A percentile compares a stretch with the other conserved stretches of the same genome.
Evolutionary conservation across 2,797 vertebrate species (phyloP).

Genomic region (Eurystomus glaucurus): DNA sequence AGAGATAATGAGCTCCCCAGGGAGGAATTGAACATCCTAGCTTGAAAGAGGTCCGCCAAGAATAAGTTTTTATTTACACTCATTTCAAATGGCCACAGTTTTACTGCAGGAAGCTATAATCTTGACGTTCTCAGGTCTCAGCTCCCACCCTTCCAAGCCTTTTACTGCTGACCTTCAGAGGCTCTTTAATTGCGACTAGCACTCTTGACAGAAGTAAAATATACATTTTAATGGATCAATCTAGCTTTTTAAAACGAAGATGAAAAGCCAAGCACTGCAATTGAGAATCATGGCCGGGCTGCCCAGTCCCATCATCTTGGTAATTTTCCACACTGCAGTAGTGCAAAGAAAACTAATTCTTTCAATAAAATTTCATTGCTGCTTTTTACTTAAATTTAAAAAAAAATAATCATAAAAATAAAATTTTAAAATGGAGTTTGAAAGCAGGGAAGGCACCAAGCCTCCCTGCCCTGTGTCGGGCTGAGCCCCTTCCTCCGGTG

Average conservation of each 20-base stretch:
- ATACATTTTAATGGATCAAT: conserved; percentile 32
- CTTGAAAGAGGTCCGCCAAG: conserved; percentile 30
- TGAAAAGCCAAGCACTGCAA: conserved; percentile 21
- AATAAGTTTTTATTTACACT: conserved; percentile 55
- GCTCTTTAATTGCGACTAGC: conserved; percentile 24
- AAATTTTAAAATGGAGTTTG: background rate
- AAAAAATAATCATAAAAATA: background rate
- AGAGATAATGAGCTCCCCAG: conserved; percentile 58
- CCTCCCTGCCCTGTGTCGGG: background rate
- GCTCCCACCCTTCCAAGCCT: background rate
- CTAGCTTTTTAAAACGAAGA: conserved; percentile 25
- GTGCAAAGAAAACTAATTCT: background rate
- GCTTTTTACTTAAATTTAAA: background rate
- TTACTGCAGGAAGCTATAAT: background rate
- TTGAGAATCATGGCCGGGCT: background rate
- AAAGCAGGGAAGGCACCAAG: background rate
- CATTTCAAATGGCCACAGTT: background rate
- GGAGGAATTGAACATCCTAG: background rate
- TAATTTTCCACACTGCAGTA: background rate
- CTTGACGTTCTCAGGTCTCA: background rate
- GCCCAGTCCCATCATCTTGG: background rate
- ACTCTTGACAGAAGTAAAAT: conserved; percentile 54
- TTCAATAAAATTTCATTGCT: background rate
- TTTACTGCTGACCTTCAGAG: conserved; percentile 38
- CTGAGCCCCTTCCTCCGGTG: background rate